Evolutionary conservation across 92 coral and sea anemone species (phyloP), one percentile per base, ranked within the genome.

Genomic region (Phenganax subtilis): DNA sequence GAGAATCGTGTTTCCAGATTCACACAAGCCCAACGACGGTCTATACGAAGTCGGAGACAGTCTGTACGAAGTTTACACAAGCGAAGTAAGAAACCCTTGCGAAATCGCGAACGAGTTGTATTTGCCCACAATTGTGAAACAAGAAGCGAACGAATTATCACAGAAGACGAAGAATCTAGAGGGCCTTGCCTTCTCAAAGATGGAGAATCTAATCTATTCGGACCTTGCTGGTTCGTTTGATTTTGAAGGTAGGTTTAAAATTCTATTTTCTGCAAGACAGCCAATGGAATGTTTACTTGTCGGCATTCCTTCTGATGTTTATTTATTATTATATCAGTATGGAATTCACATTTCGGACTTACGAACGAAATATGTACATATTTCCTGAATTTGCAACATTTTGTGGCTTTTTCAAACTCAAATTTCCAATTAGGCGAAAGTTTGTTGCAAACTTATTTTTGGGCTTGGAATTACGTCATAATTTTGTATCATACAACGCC

Each of bases 211-310:
- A 20, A 57, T 76, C 69, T 62, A 54, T 29, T 55, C 70, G 70
- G 52, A n/a, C 37, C 81, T 64, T 7, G 52, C 58, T 76, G 81
- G 53, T 44, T 55, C 53, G 47, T 76, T 76, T 76, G 30, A 76
- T 64, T 6, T 76, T 3, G 70, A 76, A 76, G 81, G 81, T 76
- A 54, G 54, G 29, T 8, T 14, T 25, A 57, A 28, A 16, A 75
- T 0, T 0, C 31, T 60, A 55, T 30, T 55, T 55, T 56, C 57
- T 25, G 27, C 20, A 25, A 73, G 10, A 73, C 12, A 16, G 12
- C 10, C 59, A 51, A 76, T 75, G 12, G 7, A 12, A 10, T 16
- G 10, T 29, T 20, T 71, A 29, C 52, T 59, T 77, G 55, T 31
- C 72, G 56, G 57, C 30, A 58, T 76, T 53, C 11, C 27, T 71